phyloP scores from a whole-genome alignment of 2,888 invertebrate genomes.

The Caenorhabditis sp. region DNA sequence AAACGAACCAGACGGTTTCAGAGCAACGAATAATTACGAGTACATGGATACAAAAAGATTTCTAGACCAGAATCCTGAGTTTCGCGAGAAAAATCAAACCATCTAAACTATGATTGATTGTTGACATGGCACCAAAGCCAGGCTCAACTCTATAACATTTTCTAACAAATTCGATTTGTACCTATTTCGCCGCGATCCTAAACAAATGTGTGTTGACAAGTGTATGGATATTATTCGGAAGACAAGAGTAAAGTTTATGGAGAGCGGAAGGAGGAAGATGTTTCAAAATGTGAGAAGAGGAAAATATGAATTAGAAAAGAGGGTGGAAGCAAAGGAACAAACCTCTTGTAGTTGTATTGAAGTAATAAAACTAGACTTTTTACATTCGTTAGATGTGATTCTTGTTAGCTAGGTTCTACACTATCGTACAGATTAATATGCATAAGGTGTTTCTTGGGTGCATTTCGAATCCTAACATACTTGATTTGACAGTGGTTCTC shows the following conservation, averaged over 20 bases:
- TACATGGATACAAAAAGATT: conserved; percentile 1
- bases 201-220: not conserved
- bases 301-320: not conserved
- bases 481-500: too few relatives aligned
- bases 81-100: not conserved
- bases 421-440: too few relatives aligned
- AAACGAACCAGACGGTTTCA: not conserved
- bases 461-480: too few relatives aligned
- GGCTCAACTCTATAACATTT: not conserved
- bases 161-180: conserved; percentile 7
- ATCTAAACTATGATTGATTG: not conserved
- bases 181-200: not conserved
- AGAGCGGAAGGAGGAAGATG: not conserved
- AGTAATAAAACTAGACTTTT: too few relatives aligned
- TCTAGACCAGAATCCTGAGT: not conserved
- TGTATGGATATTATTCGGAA: not conserved
- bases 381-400: too few relatives aligned
- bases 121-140: not conserved
- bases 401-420: too few relatives aligned
- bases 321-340: not conserved
- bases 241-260: not conserved
- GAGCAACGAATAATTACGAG: not conserved
- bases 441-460: too few relatives aligned
- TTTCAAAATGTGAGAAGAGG: not conserved
- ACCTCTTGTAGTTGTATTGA: too few relatives aligned